These are phyloP conservation scores for Grallaria varia DNA, from an alignment of 2,113 vertebrate genomes.

Conservation along the genomic window DNA sequence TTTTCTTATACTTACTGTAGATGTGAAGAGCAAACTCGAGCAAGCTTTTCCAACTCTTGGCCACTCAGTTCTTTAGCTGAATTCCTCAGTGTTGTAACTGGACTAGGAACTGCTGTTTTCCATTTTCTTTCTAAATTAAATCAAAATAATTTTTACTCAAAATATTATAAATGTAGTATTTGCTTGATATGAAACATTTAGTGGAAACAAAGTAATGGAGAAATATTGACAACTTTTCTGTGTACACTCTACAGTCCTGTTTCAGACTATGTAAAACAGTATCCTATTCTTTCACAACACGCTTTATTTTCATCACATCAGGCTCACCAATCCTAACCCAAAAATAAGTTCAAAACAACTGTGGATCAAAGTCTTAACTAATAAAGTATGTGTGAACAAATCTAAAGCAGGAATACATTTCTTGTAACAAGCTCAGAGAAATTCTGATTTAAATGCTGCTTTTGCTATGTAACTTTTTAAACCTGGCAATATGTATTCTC, in stretches of 20 bases:
- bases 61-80: slow-evolving; percentile 70
- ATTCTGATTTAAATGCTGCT: neutral
- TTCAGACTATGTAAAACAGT: neutral
- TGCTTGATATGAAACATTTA: neutral
- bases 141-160: slow-evolving; percentile 36
- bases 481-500: neutral
- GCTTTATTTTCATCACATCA: neutral
- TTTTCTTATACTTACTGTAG: slow-evolving; percentile 81
- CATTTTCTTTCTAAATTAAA: slow-evolving; percentile 83
- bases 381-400: neutral
- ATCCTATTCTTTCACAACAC: neutral
- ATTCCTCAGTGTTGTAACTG: slow-evolving; percentile 41
- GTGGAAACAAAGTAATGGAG: neutral
- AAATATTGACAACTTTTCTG: neutral
- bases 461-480: neutral
- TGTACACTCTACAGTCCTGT: neutral
- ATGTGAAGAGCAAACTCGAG: slow-evolving; percentile 88
- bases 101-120: slow-evolving; percentile 66
- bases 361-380: neutral
- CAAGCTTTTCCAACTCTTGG: slow-evolving; percentile 83
- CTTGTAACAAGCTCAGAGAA: neutral
- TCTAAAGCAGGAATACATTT: neutral
- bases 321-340: neutral
- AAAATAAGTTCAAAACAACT: neutral
- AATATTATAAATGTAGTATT: neutral